Evolutionary conservation across 2,888 invertebrate species (phyloP).

Genomic region (Synergus laeviventris): DNA sequence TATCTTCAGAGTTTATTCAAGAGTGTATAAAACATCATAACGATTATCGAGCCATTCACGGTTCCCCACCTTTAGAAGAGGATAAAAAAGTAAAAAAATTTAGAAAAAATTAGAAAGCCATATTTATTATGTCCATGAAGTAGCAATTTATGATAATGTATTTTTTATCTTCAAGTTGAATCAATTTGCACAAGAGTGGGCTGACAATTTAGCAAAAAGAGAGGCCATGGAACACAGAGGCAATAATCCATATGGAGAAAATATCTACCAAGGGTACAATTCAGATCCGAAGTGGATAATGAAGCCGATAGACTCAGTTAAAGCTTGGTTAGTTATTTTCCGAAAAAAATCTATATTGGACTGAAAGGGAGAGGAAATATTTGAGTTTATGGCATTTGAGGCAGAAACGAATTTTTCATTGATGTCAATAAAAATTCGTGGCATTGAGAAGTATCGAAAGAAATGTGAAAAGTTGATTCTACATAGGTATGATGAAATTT

Average conservation of each 20-base stretch:
- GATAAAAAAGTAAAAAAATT: conserved; percentile 59
- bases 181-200: conserved; percentile 67
- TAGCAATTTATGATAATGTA: conserved; percentile 11
- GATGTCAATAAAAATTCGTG: not conserved
- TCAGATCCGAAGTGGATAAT: conserved; percentile 53
- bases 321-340: conserved; percentile 60
- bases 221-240: conserved; percentile 58
- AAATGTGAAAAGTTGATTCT: not conserved
- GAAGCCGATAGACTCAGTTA: conserved; percentile 55
- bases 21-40: conserved; percentile 65
- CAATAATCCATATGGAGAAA: conserved; percentile 65
- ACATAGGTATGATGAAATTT: conserved; percentile 65
- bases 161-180: conserved; percentile 58
- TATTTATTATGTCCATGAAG: not conserved
- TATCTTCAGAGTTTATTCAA: conserved; percentile 55
- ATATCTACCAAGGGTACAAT: conserved; percentile 59
- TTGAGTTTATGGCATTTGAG: not conserved
- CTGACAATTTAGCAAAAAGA: conserved; percentile 59
- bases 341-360: not conserved
- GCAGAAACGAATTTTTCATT: not conserved
- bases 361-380: not conserved
- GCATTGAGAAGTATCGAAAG: not conserved
- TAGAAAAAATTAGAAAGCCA: not conserved
- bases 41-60: conserved; percentile 62
- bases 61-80: conserved; percentile 60